These are phyloP conservation scores for Microctonus aethiopoides DNA, from an alignment of 2,888 invertebrate genomes.

Conservation along the genomic window DNA sequence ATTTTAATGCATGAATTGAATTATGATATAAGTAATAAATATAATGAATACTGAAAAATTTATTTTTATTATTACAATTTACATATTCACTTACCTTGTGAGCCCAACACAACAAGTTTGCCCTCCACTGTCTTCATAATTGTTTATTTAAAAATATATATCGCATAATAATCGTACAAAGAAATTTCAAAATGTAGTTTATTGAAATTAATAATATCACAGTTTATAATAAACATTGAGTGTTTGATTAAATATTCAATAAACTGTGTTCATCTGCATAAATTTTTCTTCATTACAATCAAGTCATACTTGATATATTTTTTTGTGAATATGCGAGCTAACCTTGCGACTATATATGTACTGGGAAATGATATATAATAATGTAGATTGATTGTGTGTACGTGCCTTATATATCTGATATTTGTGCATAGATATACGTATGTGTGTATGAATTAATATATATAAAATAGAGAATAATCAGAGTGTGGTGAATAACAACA, in stretches of 20 bases:
- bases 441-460: too few relatives aligned
- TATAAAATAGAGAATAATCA: too few relatives aligned
- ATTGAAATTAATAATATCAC: not conserved
- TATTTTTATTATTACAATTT: not conserved
- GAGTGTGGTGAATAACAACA: too few relatives aligned
- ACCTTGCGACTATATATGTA: conserved; percentile 17
- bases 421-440: too few relatives aligned
- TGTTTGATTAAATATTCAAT: not conserved
- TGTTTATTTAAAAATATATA: not conserved
- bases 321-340: conserved; percentile 31
- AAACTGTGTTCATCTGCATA: not conserved
- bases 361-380: too few relatives aligned
- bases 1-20: not conserved
- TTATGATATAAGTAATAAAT: not conserved
- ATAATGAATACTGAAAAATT: too few relatives aligned
- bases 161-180: conserved; percentile 29
- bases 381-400: too few relatives aligned
- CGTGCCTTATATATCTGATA: too few relatives aligned
- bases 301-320: conserved; percentile 32
- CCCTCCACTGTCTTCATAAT: conserved; percentile 82
- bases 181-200: not conserved
- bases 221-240: conserved; percentile 18
- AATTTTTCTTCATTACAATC: conserved; percentile 1
- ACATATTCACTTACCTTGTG: conserved; percentile 74
- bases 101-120: conserved; percentile 87